Conservation (phyloP, 2,113 vertebrate genomes). For the Corynorhinus townsendii region DNA sequence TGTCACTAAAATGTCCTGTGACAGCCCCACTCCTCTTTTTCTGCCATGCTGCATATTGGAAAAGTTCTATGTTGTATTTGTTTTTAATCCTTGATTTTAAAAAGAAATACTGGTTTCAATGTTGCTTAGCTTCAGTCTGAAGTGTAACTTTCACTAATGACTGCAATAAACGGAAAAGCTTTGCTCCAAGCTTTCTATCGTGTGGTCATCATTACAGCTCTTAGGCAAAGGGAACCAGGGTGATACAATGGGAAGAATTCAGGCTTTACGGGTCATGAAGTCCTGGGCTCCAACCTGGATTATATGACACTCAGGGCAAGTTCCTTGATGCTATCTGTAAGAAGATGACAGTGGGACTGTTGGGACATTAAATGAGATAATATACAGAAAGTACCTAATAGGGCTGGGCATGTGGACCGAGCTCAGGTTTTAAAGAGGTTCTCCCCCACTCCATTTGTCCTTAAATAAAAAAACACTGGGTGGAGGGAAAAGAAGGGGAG, state of each 20-base stretch:
- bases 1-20: slow-evolving; percentile 65
- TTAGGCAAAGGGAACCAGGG: background rate
- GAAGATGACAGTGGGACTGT: background rate
- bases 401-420: background rate
- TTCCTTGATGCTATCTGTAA: background rate
- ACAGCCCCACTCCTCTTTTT: slow-evolving; percentile 49
- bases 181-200: slow-evolving; percentile 54
- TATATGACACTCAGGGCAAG: background rate
- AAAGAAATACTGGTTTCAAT: slow-evolving; percentile 82
- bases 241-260: background rate
- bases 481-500: background rate
- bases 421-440: background rate
- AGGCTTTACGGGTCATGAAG: background rate
- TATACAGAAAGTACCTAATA: background rate
- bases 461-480: background rate
- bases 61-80: slow-evolving; percentile 82
- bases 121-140: slow-evolving; percentile 88
- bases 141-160: slow-evolving; percentile 89
- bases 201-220: background rate
- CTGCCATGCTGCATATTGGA: slow-evolving; percentile 76
- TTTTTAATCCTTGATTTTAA: slow-evolving; percentile 78
- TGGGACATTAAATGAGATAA: background rate
- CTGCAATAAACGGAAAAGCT: slow-evolving; percentile 89
- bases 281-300: background rate
- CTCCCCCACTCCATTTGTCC: background rate